Evolutionary conservation across 2,113 vertebrate species (phyloP), one percentile per base, ranked within the genome.

Genomic region (Eurystomus gularis): DNA sequence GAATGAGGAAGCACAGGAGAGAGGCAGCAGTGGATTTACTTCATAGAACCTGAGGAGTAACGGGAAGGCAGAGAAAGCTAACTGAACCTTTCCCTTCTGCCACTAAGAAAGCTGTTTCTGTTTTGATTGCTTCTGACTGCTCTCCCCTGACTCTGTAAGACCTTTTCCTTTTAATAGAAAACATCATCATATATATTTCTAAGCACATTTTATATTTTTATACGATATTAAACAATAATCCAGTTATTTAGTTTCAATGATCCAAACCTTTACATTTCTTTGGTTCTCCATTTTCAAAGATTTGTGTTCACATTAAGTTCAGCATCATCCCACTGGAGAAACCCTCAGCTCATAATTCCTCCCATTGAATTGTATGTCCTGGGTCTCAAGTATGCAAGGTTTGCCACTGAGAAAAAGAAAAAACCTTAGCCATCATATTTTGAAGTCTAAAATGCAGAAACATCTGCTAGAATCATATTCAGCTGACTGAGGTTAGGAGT

Each of bases 391-490:
- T 42, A 93, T 78, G 58, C 24, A 90, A 75, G 39, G 91, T 83
- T 85, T 86, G 46, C 54, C 91, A 65, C 68, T 91, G 60, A n/a
- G 92, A 94, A 71, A 75, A 89, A 4, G 5, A 7, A 72, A 39
- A 88, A 60, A 46, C 12, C 70, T 85, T 72, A 94, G 68, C 73
- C 72, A 89, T 82, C 86, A 88, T 73, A 78, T 73, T 95, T 81
- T 77, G 87, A 94, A 57, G 54, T 77, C 80, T 96, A 58, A 95
- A 90, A 83, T 39, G 18, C 64, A 94, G 82, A 80, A 95, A 90
- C 84, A 95, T 94, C 90, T 95, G 93, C 86, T 91, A 72, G 90
- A 96, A 96, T 84, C 88, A 90, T 76, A 93, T 55, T 69, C 75
- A 73, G 46, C 76, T 92, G 88, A 65, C 71, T 71, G 31, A 91